phyloP scores from a whole-genome alignment of 1,140 invertebrate species.

The Papilio helenus region DNA sequence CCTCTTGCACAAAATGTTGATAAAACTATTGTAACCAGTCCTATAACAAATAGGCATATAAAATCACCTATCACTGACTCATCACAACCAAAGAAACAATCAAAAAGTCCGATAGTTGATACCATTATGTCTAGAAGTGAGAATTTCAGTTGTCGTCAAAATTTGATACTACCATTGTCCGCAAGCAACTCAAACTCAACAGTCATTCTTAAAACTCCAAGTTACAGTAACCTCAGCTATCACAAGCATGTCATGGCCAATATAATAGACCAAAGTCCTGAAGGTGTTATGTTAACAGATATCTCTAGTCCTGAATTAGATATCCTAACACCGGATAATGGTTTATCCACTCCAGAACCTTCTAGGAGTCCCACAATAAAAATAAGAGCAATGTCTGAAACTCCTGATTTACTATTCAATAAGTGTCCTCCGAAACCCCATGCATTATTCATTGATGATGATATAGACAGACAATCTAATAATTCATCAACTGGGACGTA shows the following conservation, averaged over 20 bases:
- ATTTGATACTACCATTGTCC: conserved; percentile 81
- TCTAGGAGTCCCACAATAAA: conserved; percentile 69
- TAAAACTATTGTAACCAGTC: conserved; percentile 58
- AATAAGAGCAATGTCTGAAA: conserved; percentile 66
- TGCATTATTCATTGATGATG: conserved; percentile 74
- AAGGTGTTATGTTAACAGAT: conserved; percentile 81
- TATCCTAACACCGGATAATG: conserved; percentile 82
- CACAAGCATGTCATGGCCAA: conserved; percentile 70
- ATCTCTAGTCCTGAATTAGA: conserved; percentile 85
- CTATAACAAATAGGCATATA: conserved; percentile 60
- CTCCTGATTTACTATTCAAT: conserved; percentile 72
- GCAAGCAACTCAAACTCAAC: conserved; percentile 75
- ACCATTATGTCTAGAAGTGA: conserved; percentile 82
- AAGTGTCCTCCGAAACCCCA: conserved; percentile 69
- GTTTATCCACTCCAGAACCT: conserved; percentile 71
- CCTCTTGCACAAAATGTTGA: conserved; percentile 65
- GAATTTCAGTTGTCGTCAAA: conserved; percentile 70
- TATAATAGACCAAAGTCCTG: conserved; percentile 81
- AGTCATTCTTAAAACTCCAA: conserved; percentile 72
- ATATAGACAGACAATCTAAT: conserved; percentile 70
- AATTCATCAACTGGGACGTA: conserved; percentile 92
- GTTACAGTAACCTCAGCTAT: conserved; percentile 67
- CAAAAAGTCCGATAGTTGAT: conserved; percentile 82
- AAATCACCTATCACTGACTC: conserved; percentile 67
- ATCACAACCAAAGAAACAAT: conserved; percentile 67